Percentiles rank a stretch among this genome's conserved stretches.
These are phyloP conservation scores for Loxodonta africana DNA, from an alignment of 2,113 vertebrate genomes.

Conservation along the genomic window DNA sequence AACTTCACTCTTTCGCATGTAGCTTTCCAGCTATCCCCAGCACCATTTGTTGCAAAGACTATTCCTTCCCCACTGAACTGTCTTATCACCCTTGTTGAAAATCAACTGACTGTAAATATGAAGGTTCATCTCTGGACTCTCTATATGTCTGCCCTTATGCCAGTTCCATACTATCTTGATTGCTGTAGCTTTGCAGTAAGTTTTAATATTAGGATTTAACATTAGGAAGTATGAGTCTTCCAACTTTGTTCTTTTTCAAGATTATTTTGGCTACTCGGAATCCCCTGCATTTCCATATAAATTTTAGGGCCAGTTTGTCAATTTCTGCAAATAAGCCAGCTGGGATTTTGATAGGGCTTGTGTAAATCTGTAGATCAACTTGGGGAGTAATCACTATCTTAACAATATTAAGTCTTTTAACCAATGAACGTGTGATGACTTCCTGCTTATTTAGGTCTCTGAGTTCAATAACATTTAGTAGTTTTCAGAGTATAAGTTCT, in stretches of 20 bases:
- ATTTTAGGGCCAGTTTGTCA: background rate
- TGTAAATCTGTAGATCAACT: background rate
- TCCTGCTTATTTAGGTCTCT: background rate
- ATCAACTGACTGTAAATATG: background rate
- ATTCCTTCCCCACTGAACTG: background rate
- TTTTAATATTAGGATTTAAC: background rate
- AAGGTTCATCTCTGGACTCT: background rate
- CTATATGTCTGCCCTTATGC: background rate
- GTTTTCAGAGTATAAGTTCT: constrained; percentile 4
- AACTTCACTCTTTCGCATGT: background rate
- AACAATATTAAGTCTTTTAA: background rate
- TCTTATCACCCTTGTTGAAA: background rate
- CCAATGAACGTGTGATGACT: background rate
- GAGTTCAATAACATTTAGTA: background rate
- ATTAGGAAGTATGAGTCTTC: background rate
- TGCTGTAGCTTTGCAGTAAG: background rate
- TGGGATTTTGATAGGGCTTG: background rate
- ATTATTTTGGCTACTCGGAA: too few species aligned
- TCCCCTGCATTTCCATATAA: background rate
- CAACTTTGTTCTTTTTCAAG: background rate
- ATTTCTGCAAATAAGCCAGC: background rate
- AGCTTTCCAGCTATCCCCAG: background rate
- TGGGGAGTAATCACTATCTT: background rate
- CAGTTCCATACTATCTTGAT: background rate
- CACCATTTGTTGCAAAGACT: background rate